phyloP scores from a whole-genome alignment of 2,888 invertebrate species.

The Oxytorus armatus region DNA sequence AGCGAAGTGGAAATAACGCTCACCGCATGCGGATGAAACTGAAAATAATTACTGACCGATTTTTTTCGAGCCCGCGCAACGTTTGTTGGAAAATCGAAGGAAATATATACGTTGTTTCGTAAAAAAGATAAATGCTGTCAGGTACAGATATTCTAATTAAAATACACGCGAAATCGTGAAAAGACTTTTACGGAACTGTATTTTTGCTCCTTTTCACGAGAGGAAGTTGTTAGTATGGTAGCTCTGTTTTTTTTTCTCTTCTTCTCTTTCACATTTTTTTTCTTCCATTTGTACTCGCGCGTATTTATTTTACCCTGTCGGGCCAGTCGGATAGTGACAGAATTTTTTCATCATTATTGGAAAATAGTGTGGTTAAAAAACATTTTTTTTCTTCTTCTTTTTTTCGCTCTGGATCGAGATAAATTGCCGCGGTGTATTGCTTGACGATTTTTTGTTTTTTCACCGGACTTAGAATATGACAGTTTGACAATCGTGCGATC shows the following conservation, averaged over 20 bases:
- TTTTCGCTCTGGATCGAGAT: slow-evolving; percentile 11
- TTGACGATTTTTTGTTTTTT: slow-evolving; percentile 11
- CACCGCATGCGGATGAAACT: too few species aligned
- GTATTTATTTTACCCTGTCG: slow-evolving; percentile 21
- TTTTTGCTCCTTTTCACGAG: slow-evolving; percentile 39
- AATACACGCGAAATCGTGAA: not conserved
- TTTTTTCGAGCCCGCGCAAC: not conserved
- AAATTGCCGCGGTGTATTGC: slow-evolving; percentile 9
- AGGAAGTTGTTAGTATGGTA: slow-evolving; percentile 28
- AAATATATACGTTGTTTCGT: slow-evolving; percentile 3
- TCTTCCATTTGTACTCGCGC: not conserved
- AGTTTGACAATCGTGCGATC: not conserved
- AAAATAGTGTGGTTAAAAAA: slow-evolving; percentile 44
- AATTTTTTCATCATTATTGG: slow-evolving; percentile 2
- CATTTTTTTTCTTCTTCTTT: slow-evolving; percentile 1
- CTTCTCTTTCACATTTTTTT: not conserved
- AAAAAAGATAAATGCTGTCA: slow-evolving; percentile 7
- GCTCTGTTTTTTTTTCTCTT: slow-evolving; percentile 16
- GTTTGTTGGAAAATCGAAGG: not conserved
- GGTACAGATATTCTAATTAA: slow-evolving; percentile 32
- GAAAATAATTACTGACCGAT: too few species aligned
- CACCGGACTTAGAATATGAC: too few species aligned
- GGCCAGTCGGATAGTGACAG: not conserved
- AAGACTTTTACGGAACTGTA: slow-evolving; percentile 25
- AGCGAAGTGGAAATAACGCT: too few species aligned